Conservation (phyloP, 1,140 invertebrate species). For the Aphelinus certus region DNA sequence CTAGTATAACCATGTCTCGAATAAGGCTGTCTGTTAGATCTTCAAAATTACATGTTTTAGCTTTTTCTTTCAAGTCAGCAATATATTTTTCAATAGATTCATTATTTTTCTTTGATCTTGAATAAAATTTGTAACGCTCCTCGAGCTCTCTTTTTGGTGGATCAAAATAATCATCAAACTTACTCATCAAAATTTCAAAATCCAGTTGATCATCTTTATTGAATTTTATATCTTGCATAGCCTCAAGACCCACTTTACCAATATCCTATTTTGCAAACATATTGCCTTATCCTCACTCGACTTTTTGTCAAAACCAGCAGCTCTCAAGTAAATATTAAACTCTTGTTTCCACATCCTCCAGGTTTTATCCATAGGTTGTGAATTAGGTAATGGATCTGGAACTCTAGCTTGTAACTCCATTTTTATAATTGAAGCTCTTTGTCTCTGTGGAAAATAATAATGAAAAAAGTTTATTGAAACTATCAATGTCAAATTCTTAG, state of each 20-base stretch:
- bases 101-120: slow-evolving; percentile 7
- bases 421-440: neutral
- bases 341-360: slow-evolving; percentile 45
- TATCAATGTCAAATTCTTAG: too few relatives aligned
- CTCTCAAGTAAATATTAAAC: slow-evolving; percentile 43
- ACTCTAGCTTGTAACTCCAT: slow-evolving; percentile 38
- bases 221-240: slow-evolving; percentile 35
- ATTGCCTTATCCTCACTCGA: slow-evolving; percentile 33
- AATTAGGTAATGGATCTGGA: slow-evolving; percentile 34
- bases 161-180: slow-evolving; percentile 41
- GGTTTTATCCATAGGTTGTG: slow-evolving; percentile 35
- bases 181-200: slow-evolving; percentile 39
- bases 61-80: slow-evolving; percentile 43
- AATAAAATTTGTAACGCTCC: slow-evolving; percentile 45
- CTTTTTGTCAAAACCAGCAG: slow-evolving; percentile 27
- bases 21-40: slow-evolving; percentile 40
- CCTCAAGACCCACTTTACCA: slow-evolving; percentile 40
- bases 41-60: slow-evolving; percentile 46
- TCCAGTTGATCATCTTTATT: slow-evolving; percentile 27
- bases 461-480: too few relatives aligned
- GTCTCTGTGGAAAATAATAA: too few relatives aligned
- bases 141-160: slow-evolving; percentile 40
- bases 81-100: slow-evolving; percentile 44
- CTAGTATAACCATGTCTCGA: slow-evolving; percentile 44
- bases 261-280: slow-evolving; percentile 44